Base-by-base conservation (phyloP, 2,113 vertebrate species). In the Cyrtonyx montezumae region DNA sequence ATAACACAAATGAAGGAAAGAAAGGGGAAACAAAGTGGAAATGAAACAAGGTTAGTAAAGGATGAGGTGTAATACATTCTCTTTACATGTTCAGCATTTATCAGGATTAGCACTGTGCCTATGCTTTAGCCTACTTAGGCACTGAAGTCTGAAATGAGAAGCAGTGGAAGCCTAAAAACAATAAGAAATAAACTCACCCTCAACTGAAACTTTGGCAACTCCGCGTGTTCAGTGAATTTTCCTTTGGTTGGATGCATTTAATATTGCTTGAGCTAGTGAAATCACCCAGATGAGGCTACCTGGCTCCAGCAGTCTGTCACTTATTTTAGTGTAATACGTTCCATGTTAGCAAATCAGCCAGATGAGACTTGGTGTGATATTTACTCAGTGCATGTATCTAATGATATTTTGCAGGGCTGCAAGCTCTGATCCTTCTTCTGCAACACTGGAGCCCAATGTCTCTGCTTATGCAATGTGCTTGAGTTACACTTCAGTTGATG, bases 221-320 rank as follows among this genome's bases (percentile, higher is more conserved):
- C 65, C 37, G 36, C 17, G 13, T 36, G 30, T 77, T 91, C 87
- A 91, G 65, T 90, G 61, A 87, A 36, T 85, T 70, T 86, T 4
- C 34, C 46, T 83, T 77, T 75, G 90, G 56, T 58, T 90, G 80
- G 77, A 43, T 93, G 83, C 68, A 43, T 86, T 81, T 73, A 68
- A 90, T 86, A 93, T 90, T 87, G 69, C 69, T 86, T 78, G 48
- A 65, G 62, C 58, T 94, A 62, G 69, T 90, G 79, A 92, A 90
- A 51, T 86, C 43, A 25, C 71, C 48, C 58, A 75, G 0, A 15
- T 87, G 88, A 95, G 30, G 77, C 40, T 79, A 78, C 83, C 73
- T 88, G 90, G 78, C 92, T 96, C 86, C 90, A 66, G 86, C 66
- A 76, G 88, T 91, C 92, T 95, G 90, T 79, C 84, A 67, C 78